These are phyloP conservation scores for Micromys minutus DNA, from an alignment of 2,113 vertebrate species.

Conservation along the genomic window DNA sequence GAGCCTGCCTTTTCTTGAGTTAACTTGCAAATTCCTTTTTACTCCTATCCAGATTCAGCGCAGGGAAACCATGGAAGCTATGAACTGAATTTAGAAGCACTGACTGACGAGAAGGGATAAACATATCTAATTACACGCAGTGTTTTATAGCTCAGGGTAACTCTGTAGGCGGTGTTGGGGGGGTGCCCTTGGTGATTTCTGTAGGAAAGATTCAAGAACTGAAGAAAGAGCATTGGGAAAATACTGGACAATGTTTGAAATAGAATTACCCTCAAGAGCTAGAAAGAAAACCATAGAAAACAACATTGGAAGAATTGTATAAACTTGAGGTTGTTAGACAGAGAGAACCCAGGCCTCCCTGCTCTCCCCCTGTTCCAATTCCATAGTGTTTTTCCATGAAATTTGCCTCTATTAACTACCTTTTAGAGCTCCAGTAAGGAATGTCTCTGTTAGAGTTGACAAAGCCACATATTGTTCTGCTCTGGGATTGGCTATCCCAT, in stretches of 20 bases:
- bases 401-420: background rate
- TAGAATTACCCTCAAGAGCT: background rate
- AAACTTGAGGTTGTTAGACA: background rate
- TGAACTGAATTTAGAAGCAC: slow-evolving; percentile 56
- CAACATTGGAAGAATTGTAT: background rate
- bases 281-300: background rate
- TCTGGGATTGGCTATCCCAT: background rate
- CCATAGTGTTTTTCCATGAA: background rate
- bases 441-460: background rate
- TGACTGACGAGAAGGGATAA: slow-evolving; percentile 56
- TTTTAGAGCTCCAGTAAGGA: background rate
- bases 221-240: slow-evolving; percentile 17
- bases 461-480: background rate
- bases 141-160: slow-evolving; percentile 6
- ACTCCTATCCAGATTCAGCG: slow-evolving; percentile 3
- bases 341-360: background rate
- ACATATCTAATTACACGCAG: slow-evolving; percentile 49
- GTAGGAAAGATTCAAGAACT: background rate
- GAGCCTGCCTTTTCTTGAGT: slow-evolving; percentile 30
- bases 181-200: background rate
- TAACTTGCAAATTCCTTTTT: slow-evolving; percentile 41
- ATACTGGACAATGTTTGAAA: background rate
- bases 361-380: background rate
- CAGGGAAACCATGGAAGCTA: slow-evolving; percentile 38
- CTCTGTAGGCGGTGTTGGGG: background rate